Evolutionary conservation across 37 sponge, comb jelly and placozoan genomes (phyloP).

Genomic region (Spongia lamella): DNA sequence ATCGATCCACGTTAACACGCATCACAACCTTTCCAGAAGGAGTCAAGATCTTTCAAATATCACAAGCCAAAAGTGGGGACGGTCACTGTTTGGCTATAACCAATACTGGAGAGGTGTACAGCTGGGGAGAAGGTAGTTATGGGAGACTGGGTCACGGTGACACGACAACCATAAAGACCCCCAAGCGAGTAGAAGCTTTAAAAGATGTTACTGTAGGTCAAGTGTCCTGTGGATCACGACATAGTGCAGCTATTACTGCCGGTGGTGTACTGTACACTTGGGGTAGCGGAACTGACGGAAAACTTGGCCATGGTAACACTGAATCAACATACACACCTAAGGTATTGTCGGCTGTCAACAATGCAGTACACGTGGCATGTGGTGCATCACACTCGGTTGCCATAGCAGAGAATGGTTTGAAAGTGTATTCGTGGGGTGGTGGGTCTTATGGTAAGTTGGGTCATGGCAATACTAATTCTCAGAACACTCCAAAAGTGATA

Average conservation of each 20-base stretch:
- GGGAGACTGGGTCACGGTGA: slow-evolving; percentile 92
- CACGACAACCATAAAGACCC: slow-evolving; percentile 63
- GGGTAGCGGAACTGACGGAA: slow-evolving; percentile 90
- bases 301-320: slow-evolving; percentile 76
- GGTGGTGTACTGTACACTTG: slow-evolving; percentile 89
- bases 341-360: slow-evolving; percentile 34
- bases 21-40: slow-evolving; percentile 52
- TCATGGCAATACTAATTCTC: slow-evolving; percentile 77
- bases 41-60: slow-evolving; percentile 28
- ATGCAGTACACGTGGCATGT: slow-evolving; percentile 74
- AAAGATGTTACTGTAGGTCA: slow-evolving; percentile 48
- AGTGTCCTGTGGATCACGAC: slow-evolving; percentile 84
- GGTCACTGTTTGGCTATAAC: slow-evolving; percentile 84
- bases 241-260: slow-evolving; percentile 85
- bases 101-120: slow-evolving; percentile 72
- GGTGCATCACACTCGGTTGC: slow-evolving; percentile 82
- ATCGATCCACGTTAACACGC: slow-evolving; percentile 43
- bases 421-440: slow-evolving; percentile 87
- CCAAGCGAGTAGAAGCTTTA: slow-evolving; percentile 66
- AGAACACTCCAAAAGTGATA: slow-evolving; percentile 60
- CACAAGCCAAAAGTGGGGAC: slow-evolving; percentile 77
- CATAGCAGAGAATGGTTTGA: slow-evolving; percentile 60
- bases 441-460: slow-evolving; percentile 83
- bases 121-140: slow-evolving; percentile 95
- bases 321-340: slow-evolving; percentile 35